Conservation (phyloP, 2,888 invertebrate genomes). For the Eristalis intricaria region DNA sequence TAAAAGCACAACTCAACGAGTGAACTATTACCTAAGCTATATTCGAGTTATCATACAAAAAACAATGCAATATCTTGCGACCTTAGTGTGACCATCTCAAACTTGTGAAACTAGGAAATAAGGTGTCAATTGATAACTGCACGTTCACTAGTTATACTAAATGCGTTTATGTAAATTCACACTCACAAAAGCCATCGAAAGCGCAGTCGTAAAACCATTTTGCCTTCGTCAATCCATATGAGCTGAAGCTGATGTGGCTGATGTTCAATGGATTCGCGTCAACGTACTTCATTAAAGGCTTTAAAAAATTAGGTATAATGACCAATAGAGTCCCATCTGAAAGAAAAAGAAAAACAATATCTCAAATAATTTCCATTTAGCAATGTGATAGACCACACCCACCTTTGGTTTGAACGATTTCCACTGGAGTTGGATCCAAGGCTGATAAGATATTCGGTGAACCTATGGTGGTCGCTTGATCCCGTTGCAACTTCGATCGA, state of each 20-base stretch:
- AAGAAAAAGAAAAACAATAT: slow-evolving; percentile 1
- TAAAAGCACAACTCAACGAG: too few species aligned
- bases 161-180: background rate
- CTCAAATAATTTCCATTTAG: background rate
- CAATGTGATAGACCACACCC: slow-evolving; percentile 45
- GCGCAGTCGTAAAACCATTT: slow-evolving; percentile 87
- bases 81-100: too few species aligned
- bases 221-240: slow-evolving; percentile 86
- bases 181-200: slow-evolving; percentile 77
- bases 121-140: too few species aligned
- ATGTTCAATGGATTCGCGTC: slow-evolving; percentile 85
- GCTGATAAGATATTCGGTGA: slow-evolving; percentile 84
- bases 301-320: slow-evolving; percentile 84
- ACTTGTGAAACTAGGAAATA: too few species aligned
- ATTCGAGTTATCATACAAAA: too few species aligned
- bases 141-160: background rate
- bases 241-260: slow-evolving; percentile 86
- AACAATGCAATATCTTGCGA: too few species aligned
- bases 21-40: too few species aligned
- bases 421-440: slow-evolving; percentile 85
- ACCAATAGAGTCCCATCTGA: slow-evolving; percentile 85
- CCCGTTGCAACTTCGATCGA: slow-evolving; percentile 83
- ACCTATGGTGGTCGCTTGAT: slow-evolving; percentile 83
- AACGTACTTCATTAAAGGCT: slow-evolving; percentile 84
- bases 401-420: slow-evolving; percentile 85